These are phyloP conservation scores for Pelodiscus sinensis DNA, from an alignment of 2,113 vertebrate species.

Conservation along the genomic window DNA sequence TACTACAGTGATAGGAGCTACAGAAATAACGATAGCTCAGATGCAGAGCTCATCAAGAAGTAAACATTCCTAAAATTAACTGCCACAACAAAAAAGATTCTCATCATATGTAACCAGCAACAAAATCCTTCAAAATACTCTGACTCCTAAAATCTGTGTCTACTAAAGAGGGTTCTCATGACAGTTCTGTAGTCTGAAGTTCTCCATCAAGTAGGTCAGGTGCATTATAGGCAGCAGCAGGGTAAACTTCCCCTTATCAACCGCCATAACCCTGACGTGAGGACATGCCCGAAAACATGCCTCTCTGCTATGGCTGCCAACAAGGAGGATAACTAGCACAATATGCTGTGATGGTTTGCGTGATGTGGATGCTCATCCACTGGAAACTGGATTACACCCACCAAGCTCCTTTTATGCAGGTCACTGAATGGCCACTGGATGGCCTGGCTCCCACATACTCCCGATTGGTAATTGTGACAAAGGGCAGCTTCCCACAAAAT, in stretches of 20 bases:
- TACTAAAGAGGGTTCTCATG: neutral
- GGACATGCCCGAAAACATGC: neutral
- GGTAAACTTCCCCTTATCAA: neutral
- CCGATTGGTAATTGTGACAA: neutral
- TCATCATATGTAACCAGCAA: neutral
- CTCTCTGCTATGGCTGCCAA: neutral
- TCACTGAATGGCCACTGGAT: neutral
- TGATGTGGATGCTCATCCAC: neutral
- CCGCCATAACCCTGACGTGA: neutral
- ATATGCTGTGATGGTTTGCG: too few species aligned
- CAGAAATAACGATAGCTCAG: neutral
- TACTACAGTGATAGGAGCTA: neutral
- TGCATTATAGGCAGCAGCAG: neutral
- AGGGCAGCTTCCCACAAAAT: neutral
- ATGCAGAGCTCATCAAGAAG: neutral
- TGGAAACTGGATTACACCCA: neutral
- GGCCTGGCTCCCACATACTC: neutral
- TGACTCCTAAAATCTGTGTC: neutral
- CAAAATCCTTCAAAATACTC: rapidly evolving
- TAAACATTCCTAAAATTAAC: neutral
- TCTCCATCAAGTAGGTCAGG: neutral
- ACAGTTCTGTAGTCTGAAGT: rapidly evolving
- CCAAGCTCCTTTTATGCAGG: neutral
- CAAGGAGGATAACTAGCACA: neutral
- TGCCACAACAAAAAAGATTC: neutral